Conservation (phyloP, 2,797 vertebrate genomes). For the Anableps anableps region DNA sequence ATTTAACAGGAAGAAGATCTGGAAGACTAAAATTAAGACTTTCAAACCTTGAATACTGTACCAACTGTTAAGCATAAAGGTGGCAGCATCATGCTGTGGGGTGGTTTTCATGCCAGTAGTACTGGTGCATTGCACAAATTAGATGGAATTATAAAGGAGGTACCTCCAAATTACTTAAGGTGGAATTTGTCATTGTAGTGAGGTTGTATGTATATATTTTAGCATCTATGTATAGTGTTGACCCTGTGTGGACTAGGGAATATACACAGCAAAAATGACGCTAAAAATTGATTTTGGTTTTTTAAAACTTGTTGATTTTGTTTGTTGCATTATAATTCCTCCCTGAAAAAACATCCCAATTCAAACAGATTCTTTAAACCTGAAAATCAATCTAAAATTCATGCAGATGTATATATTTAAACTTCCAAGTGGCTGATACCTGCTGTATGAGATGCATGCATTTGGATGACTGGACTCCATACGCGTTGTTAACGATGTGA, state of each 20-base stretch:
- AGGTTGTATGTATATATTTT: too few relatives aligned
- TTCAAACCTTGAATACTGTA: too few relatives aligned
- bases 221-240: too few relatives aligned
- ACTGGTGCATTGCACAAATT: not conserved
- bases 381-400: not conserved
- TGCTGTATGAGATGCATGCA: constrained; percentile 99
- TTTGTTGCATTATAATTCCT: not conserved
- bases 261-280: not conserved
- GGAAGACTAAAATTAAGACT: too few relatives aligned
- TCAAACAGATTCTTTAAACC: not conserved
- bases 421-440: constrained; percentile 71
- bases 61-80: too few relatives aligned
- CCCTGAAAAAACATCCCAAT: not conserved
- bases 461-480: constrained; percentile 96
- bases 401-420: not conserved
- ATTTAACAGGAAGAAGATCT: not conserved
- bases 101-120: too few relatives aligned
- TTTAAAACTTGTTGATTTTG: not conserved
- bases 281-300: not conserved
- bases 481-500: constrained; percentile 97
- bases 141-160: not conserved
- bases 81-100: too few relatives aligned
- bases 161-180: not conserved
- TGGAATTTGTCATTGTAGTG: not conserved
- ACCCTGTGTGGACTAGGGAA: not conserved